These are phyloP conservation scores for Volucella inflata DNA, from an alignment of 2,888 invertebrate species.

Conservation along the genomic window DNA sequence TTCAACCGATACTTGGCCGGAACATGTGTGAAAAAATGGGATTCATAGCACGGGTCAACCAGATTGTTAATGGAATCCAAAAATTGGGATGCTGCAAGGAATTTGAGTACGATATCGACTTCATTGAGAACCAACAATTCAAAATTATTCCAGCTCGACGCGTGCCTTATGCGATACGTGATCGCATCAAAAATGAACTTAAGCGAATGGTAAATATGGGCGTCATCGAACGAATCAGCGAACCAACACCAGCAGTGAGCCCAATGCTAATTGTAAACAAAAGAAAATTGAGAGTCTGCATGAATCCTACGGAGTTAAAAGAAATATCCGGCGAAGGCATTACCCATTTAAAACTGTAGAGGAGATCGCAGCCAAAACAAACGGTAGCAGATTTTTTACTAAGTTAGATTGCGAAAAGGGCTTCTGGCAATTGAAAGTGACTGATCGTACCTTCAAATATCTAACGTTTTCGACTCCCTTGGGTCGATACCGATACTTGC, in stretches of 20 bases:
- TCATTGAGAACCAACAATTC: constrained; percentile 33
- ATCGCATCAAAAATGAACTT: constrained; percentile 49
- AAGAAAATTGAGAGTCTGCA: background rate
- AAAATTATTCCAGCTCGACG: constrained; percentile 43
- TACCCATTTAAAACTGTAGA: too few species aligned
- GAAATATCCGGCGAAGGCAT: too few species aligned
- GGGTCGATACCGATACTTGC: constrained; percentile 67
- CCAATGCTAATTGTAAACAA: constrained; percentile 53
- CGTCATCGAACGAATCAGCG: constrained; percentile 40
- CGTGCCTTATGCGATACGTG: constrained; percentile 43
- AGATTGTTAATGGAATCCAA: background rate
- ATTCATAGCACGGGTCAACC: too few species aligned
- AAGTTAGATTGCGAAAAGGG: constrained; percentile 4
- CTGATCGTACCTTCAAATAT: background rate
- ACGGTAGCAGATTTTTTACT: too few species aligned
- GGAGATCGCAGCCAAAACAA: too few species aligned
- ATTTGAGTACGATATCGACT: constrained; percentile 53
- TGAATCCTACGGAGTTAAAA: too few species aligned
- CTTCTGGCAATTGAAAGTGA: constrained; percentile 70
- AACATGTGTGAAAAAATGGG: too few species aligned
- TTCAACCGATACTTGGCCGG: too few species aligned
- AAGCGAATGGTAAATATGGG: constrained; percentile 41
- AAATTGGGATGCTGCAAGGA: constrained; percentile 53
- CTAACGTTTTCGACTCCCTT: constrained; percentile 64
- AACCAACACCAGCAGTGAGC: constrained; percentile 59